Base-by-base conservation (phyloP, 2,113 vertebrate genomes). In the Plectropomus leopardus region DNA sequence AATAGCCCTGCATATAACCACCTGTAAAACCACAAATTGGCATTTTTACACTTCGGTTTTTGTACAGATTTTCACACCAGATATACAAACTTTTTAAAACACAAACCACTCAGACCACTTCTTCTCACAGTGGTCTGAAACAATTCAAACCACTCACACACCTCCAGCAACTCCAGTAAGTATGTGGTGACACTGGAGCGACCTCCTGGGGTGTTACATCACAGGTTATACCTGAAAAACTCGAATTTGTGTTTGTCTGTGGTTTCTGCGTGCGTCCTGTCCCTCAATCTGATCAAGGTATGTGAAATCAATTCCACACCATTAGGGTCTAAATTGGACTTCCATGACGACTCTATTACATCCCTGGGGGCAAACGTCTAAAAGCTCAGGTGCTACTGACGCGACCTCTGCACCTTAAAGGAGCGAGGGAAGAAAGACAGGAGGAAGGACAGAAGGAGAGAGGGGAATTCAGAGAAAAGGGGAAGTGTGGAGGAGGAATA, bases 371-470 rank as follows among this genome's bases (percentile, higher is more conserved):
- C 24, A 11, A 58, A 64, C 19, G 34, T 60, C 42, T 75, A 9
- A 53, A 70, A 58, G 48, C 26, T 24, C 57, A 87, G 74, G 85
- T 80, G 77, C 40, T 50, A 66, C 40, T 21, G 19, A 75, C 68
- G 30, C 72, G 60, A 78, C 59, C 80, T 44, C 65, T 9, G 7
- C 42, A 68, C 59, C 48, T 28, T 55, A 6, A 23, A 24, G 36
- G 19, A 36, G 48, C n/a, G 50, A 69, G 7, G 42, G 63, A 50
- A 68, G 42, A 70, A 36, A 17, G 59, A 48, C 3, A 28, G 21
- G 44, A 79, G 44, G 4, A 45, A 36, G 19, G 32, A 68, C 4
- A 58, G 23, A 63, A 72, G 3, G 42, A 47, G 7, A 16, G 17
- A 24, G 28, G 36, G 66, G 24, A 55, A 50, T 61, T 40, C 16